Percentiles rank a stretch among this genome's conserved stretches.
Conservation (phyloP, 2,797 vertebrate genomes). For the Microctenopoma steveboyesi region DNA sequence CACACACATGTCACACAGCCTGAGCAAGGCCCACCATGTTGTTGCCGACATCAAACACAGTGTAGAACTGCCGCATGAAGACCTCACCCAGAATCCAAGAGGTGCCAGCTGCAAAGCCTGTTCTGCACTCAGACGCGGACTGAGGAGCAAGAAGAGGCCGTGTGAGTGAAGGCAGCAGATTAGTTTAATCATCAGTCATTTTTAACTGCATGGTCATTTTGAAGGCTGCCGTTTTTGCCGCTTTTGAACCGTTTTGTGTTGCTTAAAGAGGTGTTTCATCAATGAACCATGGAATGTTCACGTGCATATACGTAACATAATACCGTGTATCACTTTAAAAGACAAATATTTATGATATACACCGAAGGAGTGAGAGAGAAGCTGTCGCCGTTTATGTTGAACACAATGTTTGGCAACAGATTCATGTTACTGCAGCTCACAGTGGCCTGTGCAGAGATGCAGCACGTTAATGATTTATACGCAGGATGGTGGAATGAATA, state of each 20-base stretch:
- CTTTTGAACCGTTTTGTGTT: too few relatives aligned
- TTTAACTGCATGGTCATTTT: background rate
- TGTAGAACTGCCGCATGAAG: slow-evolving; percentile 83
- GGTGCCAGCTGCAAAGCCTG: slow-evolving; percentile 28
- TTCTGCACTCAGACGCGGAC: slow-evolving; percentile 30
- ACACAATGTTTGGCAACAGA: slow-evolving; percentile 46
- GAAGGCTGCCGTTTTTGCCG: background rate
- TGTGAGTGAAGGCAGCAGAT: background rate
- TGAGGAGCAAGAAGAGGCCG: slow-evolving; percentile 9
- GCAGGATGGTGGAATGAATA: background rate
- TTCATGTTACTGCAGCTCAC: slow-evolving; percentile 37
- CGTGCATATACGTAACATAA: background rate
- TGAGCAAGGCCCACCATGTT: slow-evolving; percentile 78
- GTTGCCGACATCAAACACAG: slow-evolving; percentile 78
- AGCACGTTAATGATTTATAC: background rate
- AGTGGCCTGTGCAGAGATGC: slow-evolving; percentile 9
- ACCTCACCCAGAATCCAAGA: slow-evolving; percentile 82
- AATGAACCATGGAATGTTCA: background rate
- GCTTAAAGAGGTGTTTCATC: background rate
- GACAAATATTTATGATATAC: slow-evolving; percentile 36
- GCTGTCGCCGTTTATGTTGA: slow-evolving; percentile 50
- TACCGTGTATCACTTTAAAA: background rate
- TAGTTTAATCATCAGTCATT: background rate
- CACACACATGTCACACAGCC: slow-evolving; percentile 48
- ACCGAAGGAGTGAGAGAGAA: slow-evolving; percentile 52